Base-by-base conservation (phyloP, 2,888 invertebrate species). In the Oeneis ivallda region DNA sequence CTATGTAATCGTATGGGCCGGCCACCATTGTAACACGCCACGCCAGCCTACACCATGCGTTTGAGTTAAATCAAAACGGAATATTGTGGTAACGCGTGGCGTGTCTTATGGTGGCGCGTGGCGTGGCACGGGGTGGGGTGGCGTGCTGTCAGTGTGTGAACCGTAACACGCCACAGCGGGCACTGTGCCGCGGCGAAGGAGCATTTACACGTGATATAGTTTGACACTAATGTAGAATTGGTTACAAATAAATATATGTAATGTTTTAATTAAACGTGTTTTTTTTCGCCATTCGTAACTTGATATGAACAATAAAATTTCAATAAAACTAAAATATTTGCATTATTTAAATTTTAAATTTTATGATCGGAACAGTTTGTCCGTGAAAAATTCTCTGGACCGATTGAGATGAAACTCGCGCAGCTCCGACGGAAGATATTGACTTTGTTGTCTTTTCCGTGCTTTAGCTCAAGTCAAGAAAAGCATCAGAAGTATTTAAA, bases 131-230 rank as follows among this genome's bases (percentile, higher is more conserved):
- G 41, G 41, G 3, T 4, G 11, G 45, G 7, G 45, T 15, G 45
- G 15, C 15, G n/a, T 15, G 45, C 8, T 45, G n/a, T 9, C 1
- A 43, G 43, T 43, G 15, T 15, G 45, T 45, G 8, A 8, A 45
- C 45, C 45, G 9, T 2, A 15, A 15, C 15, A n/a, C 7, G 45
- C 7, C 8, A 15, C n/a, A 15, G 15, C 15, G 9, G 15, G n/a
- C 13, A 41, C 41, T 9, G 47, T 17, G 15, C 47, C 50, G 50
- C 50, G 50, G 32, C 50, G 50, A n/a, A 19, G 26, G 26, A 8
- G 69, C 69, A 67, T 67, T 53, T 53, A 53, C 49, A 53, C 62
- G 67, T 63, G 68, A 59, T 68, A 63, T 34, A 59, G 47, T 47
- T 47, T 39, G 37, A 56, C 47, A 56, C 47, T 39, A 4, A 26